Evolutionary conservation across 2,888 invertebrate species (phyloP).

Genomic region (Sisyra nigra): DNA sequence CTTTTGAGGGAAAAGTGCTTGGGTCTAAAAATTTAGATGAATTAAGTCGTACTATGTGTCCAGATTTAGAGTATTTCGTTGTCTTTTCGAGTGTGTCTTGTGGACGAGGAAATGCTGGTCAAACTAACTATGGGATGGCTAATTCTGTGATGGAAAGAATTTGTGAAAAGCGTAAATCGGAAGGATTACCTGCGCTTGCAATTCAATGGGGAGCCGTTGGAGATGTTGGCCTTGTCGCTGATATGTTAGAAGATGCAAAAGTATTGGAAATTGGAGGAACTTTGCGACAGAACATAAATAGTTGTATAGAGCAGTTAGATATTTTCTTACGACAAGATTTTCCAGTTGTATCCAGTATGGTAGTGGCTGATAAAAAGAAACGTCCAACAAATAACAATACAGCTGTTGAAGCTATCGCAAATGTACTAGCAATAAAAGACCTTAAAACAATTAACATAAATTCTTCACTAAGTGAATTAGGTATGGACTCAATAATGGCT

Average conservation of each 20-base stretch:
- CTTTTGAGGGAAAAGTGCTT: slow-evolving; percentile 62
- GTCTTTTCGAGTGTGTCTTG: slow-evolving; percentile 85
- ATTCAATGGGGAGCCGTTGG: slow-evolving; percentile 91
- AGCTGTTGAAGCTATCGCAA: slow-evolving; percentile 55
- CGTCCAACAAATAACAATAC: slow-evolving; percentile 42
- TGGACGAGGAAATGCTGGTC: slow-evolving; percentile 82
- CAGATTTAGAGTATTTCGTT: slow-evolving; percentile 55
- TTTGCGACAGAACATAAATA: slow-evolving; percentile 46
- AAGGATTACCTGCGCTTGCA: slow-evolving; percentile 63
- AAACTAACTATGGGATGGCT: slow-evolving; percentile 80
- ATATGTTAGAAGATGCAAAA: slow-evolving; percentile 29
- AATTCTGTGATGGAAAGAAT: slow-evolving; percentile 84
- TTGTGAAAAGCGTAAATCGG: slow-evolving; percentile 52
- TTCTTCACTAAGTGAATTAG: slow-evolving; percentile 71
- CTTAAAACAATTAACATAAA: slow-evolving; percentile 51
- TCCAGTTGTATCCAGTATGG: slow-evolving; percentile 64
- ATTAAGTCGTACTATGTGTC: slow-evolving; percentile 39
- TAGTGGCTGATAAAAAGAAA: slow-evolving; percentile 68
- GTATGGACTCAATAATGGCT: slow-evolving; percentile 95
- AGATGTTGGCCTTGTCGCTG: slow-evolving; percentile 56
- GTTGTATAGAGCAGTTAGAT: slow-evolving; percentile 45
- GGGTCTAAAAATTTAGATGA: slow-evolving; percentile 66
- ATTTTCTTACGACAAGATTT: slow-evolving; percentile 48
- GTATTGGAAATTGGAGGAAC: slow-evolving; percentile 39
- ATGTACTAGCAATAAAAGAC: slow-evolving; percentile 38